Evolutionary conservation across 2,113 vertebrate species (phyloP).

Genomic region (Seriola quinqueradiata): DNA sequence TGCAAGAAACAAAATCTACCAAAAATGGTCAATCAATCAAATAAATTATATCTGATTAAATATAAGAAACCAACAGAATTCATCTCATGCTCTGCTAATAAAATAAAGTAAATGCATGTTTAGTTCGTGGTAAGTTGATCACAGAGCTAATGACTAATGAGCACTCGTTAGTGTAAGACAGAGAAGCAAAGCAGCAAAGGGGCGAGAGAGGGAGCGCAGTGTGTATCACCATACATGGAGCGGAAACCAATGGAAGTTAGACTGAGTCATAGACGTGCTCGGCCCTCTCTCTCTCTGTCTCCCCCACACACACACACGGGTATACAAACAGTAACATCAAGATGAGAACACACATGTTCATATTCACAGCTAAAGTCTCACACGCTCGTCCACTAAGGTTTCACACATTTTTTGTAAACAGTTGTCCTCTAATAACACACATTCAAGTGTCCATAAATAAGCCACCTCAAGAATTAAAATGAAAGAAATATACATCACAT

Average conservation of each 20-base stretch:
- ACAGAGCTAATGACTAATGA: slow-evolving; percentile 20
- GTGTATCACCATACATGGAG: slow-evolving; percentile 86
- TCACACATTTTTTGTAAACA: slow-evolving; percentile 56
- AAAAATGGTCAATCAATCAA: slow-evolving; percentile 20
- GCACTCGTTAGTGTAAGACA: slow-evolving; percentile 48
- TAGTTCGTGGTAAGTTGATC: slow-evolving; percentile 34
- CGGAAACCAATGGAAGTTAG: slow-evolving; percentile 81
- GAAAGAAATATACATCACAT: slow-evolving; percentile 19
- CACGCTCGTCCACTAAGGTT: slow-evolving; percentile 26
- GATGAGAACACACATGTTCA: slow-evolving; percentile 52
- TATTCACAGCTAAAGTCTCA: slow-evolving; percentile 57
- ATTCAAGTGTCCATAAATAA: slow-evolving; percentile 75
- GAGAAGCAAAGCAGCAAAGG: slow-evolving; percentile 57
- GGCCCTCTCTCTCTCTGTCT: slow-evolving; percentile 5
- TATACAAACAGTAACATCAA: slow-evolving; percentile 50
- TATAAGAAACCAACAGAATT: background rate
- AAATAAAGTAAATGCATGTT: slow-evolving; percentile 40
- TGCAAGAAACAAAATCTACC: slow-evolving; percentile 15
- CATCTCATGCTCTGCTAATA: slow-evolving; percentile 1
- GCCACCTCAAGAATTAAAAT: slow-evolving; percentile 40
- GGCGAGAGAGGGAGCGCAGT: slow-evolving; percentile 53
- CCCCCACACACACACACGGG: slow-evolving; percentile 22
- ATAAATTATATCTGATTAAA: slow-evolving; percentile 57
- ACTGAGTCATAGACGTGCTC: slow-evolving; percentile 76
- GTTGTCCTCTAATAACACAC: slow-evolving; percentile 49